phyloP scores from a whole-genome alignment of 2,888 invertebrate genomes.

The Tetanocera ferruginea region DNA sequence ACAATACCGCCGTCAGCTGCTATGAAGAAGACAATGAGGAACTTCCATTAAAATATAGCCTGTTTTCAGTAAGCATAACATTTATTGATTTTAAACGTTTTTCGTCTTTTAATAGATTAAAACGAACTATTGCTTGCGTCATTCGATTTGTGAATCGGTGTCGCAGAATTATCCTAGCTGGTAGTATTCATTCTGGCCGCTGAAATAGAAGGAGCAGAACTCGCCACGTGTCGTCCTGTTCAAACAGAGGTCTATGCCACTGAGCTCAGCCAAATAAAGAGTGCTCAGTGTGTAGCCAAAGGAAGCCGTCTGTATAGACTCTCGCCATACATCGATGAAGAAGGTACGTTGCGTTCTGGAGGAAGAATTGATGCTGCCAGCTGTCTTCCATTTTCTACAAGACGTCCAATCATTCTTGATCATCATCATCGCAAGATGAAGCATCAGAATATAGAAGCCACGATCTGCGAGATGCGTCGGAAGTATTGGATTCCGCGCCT shows the following conservation, averaged over 20 bases:
- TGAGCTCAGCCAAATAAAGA: too few relatives aligned
- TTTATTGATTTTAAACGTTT: conserved; percentile 20
- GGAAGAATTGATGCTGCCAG: conserved; percentile 32
- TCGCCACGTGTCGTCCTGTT: conserved; percentile 9
- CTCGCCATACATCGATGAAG: conserved; percentile 34
- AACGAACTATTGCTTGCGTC: conserved; percentile 35
- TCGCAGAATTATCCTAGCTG: background rate
- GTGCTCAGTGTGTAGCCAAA: too few relatives aligned
- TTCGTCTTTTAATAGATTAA: conserved; percentile 26
- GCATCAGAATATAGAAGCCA: conserved; percentile 13
- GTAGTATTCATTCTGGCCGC: conserved; percentile 7
- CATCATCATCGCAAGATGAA: background rate
- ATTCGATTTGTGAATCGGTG: conserved; percentile 26
- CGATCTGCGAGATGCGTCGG: conserved; percentile 19
- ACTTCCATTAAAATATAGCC: conserved; percentile 16
- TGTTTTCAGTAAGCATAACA: conserved; percentile 14
- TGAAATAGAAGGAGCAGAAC: conserved; percentile 27
- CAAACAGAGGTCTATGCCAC: too few relatives aligned
- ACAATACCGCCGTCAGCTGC: background rate
- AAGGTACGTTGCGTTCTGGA: conserved; percentile 17
- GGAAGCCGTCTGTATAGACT: conserved; percentile 21
- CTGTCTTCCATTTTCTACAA: conserved; percentile 28
- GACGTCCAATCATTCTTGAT: background rate
- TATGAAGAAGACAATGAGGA: conserved; percentile 30
- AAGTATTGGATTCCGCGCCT: conserved; percentile 21